A percentile compares a stretch with the other conserved stretches of the same genome.
These are phyloP conservation scores for Dryomyza anilis DNA, from an alignment of 2,888 invertebrate species.

Conservation along the genomic window DNA sequence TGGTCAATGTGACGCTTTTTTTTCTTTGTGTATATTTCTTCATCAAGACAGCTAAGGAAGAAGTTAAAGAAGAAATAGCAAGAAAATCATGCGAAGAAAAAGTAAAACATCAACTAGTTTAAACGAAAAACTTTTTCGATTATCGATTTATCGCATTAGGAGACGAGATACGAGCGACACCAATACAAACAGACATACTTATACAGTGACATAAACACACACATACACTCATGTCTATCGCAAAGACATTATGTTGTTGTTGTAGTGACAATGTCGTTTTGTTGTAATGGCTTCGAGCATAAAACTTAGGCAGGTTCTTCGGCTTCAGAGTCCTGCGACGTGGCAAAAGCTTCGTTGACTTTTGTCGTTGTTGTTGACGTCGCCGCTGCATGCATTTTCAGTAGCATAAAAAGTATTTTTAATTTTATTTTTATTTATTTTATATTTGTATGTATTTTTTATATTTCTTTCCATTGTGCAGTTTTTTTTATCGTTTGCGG, in stretches of 20 bases:
- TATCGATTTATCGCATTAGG: constrained; percentile 23
- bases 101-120: too few species aligned
- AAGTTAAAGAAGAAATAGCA: neutral
- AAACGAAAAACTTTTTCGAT: constrained; percentile 21
- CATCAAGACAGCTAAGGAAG: too few species aligned
- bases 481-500: too few species aligned
- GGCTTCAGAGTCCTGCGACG: neutral
- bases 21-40: too few species aligned
- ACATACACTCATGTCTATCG: constrained; percentile 1
- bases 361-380: too few species aligned
- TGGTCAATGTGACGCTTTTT: too few species aligned
- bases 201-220: neutral
- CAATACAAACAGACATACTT: neutral
- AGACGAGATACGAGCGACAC: constrained; percentile 1
- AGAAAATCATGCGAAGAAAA: neutral
- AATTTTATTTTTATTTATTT: too few species aligned
- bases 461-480: too few species aligned
- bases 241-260: neutral
- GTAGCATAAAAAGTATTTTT: too few species aligned
- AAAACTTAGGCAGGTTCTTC: neutral
- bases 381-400: too few species aligned
- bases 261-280: neutral
- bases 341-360: too few species aligned
- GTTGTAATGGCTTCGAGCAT: neutral
- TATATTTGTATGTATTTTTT: too few species aligned